These are phyloP conservation scores for Oreotrochilus melanogaster DNA, from an alignment of 2,113 vertebrate species.

Conservation along the genomic window DNA sequence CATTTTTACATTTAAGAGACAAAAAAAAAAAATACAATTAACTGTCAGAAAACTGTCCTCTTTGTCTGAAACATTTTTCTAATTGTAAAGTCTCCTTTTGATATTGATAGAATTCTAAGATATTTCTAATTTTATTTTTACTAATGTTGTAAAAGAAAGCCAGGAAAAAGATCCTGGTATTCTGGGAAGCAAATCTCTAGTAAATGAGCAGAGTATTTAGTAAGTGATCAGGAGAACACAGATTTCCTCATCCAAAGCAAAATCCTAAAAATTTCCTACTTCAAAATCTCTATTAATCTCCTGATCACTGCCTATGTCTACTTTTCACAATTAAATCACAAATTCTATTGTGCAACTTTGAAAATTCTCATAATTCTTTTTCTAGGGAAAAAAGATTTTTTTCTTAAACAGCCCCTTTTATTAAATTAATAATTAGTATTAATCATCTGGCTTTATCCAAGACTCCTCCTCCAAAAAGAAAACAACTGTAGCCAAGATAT, in stretches of 20 bases:
- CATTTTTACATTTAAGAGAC: neutral
- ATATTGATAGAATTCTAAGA: neutral
- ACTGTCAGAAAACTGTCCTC: neutral
- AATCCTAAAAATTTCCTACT: neutral
- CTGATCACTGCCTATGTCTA: neutral
- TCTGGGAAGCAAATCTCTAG: neutral
- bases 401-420: neutral
- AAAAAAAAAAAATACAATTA: neutral
- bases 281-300: neutral
- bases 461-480: neutral
- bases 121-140: neutral
- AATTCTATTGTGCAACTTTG: neutral
- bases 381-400: neutral
- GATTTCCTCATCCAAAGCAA: neutral
- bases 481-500: neutral
- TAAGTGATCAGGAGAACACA: neutral
- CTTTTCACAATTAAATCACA: neutral
- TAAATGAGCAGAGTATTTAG: neutral
- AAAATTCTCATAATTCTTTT: neutral
- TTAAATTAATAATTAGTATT: neutral
- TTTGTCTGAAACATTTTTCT: neutral
- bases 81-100: neutral
- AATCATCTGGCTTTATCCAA: neutral
- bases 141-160: neutral
- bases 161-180: neutral